phyloP scores from a whole-genome alignment of 2,888 invertebrate genomes.

The Platycheirus rosarum region DNA sequence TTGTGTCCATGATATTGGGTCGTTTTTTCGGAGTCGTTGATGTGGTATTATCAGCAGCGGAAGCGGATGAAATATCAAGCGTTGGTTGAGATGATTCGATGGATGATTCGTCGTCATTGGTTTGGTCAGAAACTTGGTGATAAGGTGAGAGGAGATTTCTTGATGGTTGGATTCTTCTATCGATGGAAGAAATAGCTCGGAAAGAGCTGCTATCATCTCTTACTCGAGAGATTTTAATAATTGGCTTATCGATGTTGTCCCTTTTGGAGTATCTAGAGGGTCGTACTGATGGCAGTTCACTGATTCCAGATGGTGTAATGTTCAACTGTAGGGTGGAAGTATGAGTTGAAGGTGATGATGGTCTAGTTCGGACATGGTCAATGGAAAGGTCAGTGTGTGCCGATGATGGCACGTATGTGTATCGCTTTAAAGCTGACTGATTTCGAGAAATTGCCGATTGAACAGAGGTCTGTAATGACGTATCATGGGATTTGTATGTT shows the following conservation, averaged over 20 bases:
- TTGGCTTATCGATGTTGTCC: slow-evolving; percentile 38
- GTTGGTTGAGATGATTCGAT: slow-evolving; percentile 58
- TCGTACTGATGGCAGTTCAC: slow-evolving; percentile 40
- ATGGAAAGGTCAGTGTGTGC: slow-evolving; percentile 37
- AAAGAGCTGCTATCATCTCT: slow-evolving; percentile 26
- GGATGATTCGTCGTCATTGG: slow-evolving; percentile 35
- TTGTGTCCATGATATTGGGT: slow-evolving; percentile 70
- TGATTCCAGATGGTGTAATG: slow-evolving; percentile 57
- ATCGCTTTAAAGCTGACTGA: slow-evolving; percentile 61
- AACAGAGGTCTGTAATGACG: slow-evolving; percentile 29
- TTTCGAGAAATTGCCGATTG: slow-evolving; percentile 64
- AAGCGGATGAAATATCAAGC: slow-evolving; percentile 67
- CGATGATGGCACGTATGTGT: slow-evolving; percentile 54
- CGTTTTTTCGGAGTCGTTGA: slow-evolving; percentile 62
- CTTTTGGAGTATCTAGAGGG: slow-evolving; percentile 5
- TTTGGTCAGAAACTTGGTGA: slow-evolving; percentile 51
- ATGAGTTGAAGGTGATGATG: slow-evolving; percentile 43
- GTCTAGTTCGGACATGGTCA: slow-evolving; percentile 43
- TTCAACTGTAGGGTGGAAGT: slow-evolving; percentile 59
- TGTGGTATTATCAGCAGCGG: slow-evolving; percentile 37
- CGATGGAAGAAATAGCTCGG: slow-evolving; percentile 38
- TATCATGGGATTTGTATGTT: slow-evolving; percentile 16
- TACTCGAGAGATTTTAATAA: slow-evolving; percentile 41
- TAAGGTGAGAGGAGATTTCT: slow-evolving; percentile 57
- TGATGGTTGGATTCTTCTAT: slow-evolving; percentile 6